Evolutionary conservation across 2,113 vertebrate genomes (phyloP).

Genomic region (Axis porcinus): DNA sequence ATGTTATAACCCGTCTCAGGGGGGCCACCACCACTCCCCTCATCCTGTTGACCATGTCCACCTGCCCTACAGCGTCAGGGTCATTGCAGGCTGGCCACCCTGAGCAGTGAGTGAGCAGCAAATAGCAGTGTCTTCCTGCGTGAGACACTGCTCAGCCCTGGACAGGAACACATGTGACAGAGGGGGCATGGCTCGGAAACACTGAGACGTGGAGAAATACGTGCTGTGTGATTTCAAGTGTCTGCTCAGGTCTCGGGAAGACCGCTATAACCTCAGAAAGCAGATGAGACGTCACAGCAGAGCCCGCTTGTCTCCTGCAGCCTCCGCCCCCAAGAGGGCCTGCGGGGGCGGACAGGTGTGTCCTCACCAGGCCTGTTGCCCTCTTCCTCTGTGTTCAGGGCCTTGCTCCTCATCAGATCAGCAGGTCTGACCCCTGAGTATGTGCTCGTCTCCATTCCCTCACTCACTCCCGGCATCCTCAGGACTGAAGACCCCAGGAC

Average conservation of each 20-base stretch:
- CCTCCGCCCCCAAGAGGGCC: not conserved
- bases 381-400: not conserved
- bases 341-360: not conserved
- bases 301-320: not conserved
- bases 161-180: not conserved
- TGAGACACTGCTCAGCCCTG: not conserved
- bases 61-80: accelerated
- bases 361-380: not conserved
- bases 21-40: not conserved
- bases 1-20: not conserved
- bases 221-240: not conserved
- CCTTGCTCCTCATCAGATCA: not conserved
- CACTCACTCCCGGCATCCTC: not conserved
- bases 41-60: not conserved
- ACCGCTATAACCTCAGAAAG: not conserved
- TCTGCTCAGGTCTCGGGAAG: not conserved
- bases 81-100: not conserved
- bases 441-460: not conserved
- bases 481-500: not conserved
- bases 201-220: not conserved
- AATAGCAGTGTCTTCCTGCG: accelerated
- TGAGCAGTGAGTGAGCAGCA: not conserved
- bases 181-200: not conserved
- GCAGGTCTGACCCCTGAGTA: not conserved
- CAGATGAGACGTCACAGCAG: not conserved